Conservation (phyloP, 2,797 vertebrate species). For the Sylvia borin region DNA sequence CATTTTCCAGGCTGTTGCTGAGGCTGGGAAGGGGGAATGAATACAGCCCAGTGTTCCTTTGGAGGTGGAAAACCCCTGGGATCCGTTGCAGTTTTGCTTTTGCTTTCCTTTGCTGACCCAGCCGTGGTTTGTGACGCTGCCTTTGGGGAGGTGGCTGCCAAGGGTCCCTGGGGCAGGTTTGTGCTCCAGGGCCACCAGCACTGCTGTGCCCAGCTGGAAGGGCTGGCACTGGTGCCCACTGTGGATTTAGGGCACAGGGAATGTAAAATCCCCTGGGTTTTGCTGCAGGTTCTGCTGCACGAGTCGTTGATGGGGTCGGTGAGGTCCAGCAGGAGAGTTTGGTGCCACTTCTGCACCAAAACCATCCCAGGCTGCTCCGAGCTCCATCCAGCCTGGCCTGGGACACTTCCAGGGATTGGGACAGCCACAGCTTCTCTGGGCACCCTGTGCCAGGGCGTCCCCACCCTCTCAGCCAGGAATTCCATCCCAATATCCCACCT, state of each 20-base stretch:
- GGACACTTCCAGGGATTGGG: background rate
- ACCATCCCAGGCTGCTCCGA: background rate
- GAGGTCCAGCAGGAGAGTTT: conserved; percentile 52
- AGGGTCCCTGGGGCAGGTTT: background rate
- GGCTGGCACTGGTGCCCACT: background rate
- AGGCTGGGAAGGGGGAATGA: background rate
- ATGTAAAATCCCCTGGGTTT: conserved; percentile 16
- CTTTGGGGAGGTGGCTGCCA: background rate
- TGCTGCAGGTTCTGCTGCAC: conserved; percentile 47
- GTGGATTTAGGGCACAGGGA: background rate
- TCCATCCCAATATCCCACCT: background rate
- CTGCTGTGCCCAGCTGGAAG: rapidly evolving
- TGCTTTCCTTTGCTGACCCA: background rate
- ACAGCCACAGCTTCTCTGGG: background rate
- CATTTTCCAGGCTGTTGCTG: rapidly evolving
- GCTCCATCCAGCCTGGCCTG: background rate
- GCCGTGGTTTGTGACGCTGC: background rate
- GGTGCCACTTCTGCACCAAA: background rate
- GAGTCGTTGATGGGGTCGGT: conserved; percentile 52
- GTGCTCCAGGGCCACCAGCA: background rate
- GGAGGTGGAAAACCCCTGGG: background rate
- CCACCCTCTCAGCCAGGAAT: background rate
- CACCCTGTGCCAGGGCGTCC: rapidly evolving
- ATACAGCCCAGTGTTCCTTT: background rate
- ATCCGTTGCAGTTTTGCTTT: background rate